phyloP scores from a whole-genome alignment of 2,113 vertebrate species.

The Cinclus mexicanus region DNA sequence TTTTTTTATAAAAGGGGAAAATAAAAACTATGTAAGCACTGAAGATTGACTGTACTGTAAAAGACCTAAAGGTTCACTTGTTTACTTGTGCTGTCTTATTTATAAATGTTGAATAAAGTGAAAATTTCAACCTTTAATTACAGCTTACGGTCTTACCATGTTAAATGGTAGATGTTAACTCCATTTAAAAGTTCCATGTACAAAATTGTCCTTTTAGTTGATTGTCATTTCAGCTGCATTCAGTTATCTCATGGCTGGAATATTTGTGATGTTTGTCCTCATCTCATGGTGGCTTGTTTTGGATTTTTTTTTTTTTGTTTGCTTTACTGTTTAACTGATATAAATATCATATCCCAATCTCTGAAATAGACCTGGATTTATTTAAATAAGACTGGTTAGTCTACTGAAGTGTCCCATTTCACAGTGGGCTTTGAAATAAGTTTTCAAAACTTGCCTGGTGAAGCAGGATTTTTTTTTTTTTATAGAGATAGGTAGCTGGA shows the following conservation, averaged over 20 bases:
- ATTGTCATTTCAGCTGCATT: not conserved
- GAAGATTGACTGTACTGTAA: not conserved
- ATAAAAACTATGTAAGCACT: not conserved
- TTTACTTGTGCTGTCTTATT: not conserved
- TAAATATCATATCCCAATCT: not conserved
- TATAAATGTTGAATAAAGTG: not conserved
- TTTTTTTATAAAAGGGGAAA: not conserved
- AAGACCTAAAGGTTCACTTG: not conserved
- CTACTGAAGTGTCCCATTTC: not conserved
- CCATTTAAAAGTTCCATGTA: not conserved
- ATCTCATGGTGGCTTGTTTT: not conserved
- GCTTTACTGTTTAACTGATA: not conserved
- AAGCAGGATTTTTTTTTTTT: not conserved
- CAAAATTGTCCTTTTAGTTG: not conserved
- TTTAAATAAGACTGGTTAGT: not conserved
- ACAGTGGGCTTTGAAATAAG: not conserved
- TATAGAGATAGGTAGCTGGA: not conserved
- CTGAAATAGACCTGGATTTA: not conserved
- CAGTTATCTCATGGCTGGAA: not conserved
- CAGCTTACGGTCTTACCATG: not conserved
- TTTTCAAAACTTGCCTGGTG: not conserved
- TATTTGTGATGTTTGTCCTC: not conserved
- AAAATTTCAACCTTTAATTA: not conserved
- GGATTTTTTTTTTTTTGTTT: not conserved
- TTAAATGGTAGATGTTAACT: not conserved